Base-by-base conservation (phyloP, 1,140 invertebrate genomes). In the Nixonia krombeini region DNA sequence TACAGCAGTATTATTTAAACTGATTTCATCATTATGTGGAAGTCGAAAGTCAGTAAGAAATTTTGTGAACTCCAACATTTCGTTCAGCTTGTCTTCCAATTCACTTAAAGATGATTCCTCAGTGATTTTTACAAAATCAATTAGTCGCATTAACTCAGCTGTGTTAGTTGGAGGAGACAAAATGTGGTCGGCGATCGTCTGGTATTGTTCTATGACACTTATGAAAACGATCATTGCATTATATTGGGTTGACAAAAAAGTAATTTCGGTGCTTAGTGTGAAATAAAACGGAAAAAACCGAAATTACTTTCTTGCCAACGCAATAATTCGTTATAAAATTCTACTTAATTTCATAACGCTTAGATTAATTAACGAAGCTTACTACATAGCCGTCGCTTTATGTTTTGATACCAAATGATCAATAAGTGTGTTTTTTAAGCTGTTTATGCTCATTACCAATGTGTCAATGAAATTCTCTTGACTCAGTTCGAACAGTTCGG, bases 401-500 rank as follows among this genome's bases (percentile, higher is more conserved):
- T 97, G 95, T 79, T 92, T 90, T 9, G 89, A 80, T 4, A 91
- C 89, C 87, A 97, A 91, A 59, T 87, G 86, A 2, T 85, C 79
- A 1, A 96, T 84, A 10, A 97, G 73, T 66, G 90, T 88, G 38
- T 90, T 88, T 65, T 91, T 90, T 28, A 96, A 85, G 47, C 83
- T 85, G 7, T 90, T 87, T 0, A 94, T 90, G 44, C 91, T 86
- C 9, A 87, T 84, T 3, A 91, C 88, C 18, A 97, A 77, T 0
- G 89, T 86, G 16, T 87, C 86, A 21, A 97, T 92, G 17, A 97
- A 88, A 51, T 92, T 90, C 23, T 90, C 89, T 47, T 93, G 88
- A 80, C 94, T 91, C 67, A 98, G 90, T 77, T 94, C 92, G 80
- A 95, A 98, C 80, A 97, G 90, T n/a, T 93, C 94, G 47, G 94